Base-by-base conservation (phyloP, 2,113 vertebrate genomes). In the Otocyon megalotis region DNA sequence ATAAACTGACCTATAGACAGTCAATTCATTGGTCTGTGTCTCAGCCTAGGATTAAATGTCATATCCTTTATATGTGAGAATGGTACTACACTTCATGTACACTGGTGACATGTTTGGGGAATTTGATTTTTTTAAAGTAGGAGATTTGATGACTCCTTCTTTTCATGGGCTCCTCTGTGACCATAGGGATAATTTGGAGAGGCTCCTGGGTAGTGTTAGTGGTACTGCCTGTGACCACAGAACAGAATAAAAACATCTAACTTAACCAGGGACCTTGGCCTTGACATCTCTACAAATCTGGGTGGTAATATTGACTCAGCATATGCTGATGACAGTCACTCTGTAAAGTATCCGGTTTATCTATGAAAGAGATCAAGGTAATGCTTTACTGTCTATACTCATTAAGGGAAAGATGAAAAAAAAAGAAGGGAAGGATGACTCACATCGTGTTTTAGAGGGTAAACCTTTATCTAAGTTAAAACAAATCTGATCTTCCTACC, bases 21-120 rank as follows among this genome's bases (percentile, higher is more conserved):
- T 60, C 24, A 43, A 15, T 50, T 28, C 13, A 82, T 28, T 97
- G 32, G 13, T 24, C 50, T 90, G 7, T 65, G n/a, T 88, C n/a
- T 88, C 14, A 93, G 22, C 9, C 65, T 72, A 85, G 35, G 76
- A 95, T 88, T 91, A 56, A 97, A 65, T 69, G 10, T 32, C 28
- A 65, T 35, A 15, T 67, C 43, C 32, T 83, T 76, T 54, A 28
- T 35, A 89, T 60, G 26, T 86, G 14, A 60, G 11, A 93, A 63
- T 37, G 24, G 37, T 79, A 69, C 20, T 86, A 35, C 3, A 43
- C 3, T 82, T 2, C 43, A 43, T 1, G 54, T 67, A 53, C 17
- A 83, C 24, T 15, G 22, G 53, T 0, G 37, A 87, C 5, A 22
- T 56, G 12, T 80, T 74, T 81, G 62, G 93, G 8, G 9, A 16